Evolutionary conservation across 1,140 invertebrate genomes (phyloP), one percentile per base, ranked within the genome.

Genomic region (Lepidurus apus): DNA sequence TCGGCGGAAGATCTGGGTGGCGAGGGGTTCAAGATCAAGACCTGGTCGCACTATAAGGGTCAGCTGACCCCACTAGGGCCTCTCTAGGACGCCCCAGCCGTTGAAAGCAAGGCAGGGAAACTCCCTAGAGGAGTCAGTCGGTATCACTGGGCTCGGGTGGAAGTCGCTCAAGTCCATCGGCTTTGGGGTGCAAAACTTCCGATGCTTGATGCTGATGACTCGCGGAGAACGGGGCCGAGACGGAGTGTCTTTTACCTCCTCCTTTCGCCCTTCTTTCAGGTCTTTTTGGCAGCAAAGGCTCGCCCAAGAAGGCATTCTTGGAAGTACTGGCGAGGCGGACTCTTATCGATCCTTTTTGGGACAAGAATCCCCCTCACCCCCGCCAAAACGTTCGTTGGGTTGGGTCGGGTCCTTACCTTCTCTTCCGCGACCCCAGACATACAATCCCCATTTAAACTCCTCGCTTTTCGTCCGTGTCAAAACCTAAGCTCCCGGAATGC

Each of bases 401-500:
- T 34, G 34, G 34, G 26, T 2, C 26, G 26, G 26, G 26, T 34
- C 26, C 2, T 13, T 7, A 47, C 45, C 45, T 21, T 21, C 17
- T 7, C 53, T 65, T 65, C 53, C 53, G 53, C 53, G 53, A 65
- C 53, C 34, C 53, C 53, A 65, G 53, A 65, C 53, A 65, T 65
- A 47, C 17, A 21, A n/a, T 21, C 53, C 21, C 53, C 17, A 5
- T 11, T 17, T 7, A 65, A 65, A 65, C 17, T 65, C 53, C 53
- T 65, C 53, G 21, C 21, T 65, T 65, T 65, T 21, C 53, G 53
- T 21, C 53, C 53, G 53, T 21, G 21, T 65, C 53, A 65, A 65
- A 34, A 65, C 53, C 53, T 21, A n/a, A 65, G 8, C 53, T 65
- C 34, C 34, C 21, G 3, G 53, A 65, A 65, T 34, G 34, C 34